phyloP scores from a whole-genome alignment of 2,113 vertebrate species.

The Pagrus major region DNA sequence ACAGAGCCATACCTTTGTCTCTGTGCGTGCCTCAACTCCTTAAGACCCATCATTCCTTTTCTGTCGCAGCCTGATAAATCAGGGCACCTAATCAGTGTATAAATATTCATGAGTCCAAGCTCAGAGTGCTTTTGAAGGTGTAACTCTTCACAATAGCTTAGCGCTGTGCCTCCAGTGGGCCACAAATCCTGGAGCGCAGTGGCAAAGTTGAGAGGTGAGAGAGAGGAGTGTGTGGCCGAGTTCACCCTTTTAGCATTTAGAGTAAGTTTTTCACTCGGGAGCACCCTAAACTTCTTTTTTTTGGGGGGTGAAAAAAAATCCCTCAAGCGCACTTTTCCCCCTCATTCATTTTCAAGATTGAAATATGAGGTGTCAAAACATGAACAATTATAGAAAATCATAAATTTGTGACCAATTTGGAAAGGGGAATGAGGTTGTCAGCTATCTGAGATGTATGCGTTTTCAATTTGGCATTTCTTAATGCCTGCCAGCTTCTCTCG shows the following conservation, averaged over 20 bases:
- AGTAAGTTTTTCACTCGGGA: conserved; percentile 50
- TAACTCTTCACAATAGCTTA: conserved; percentile 82
- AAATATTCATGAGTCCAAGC: conserved; percentile 83
- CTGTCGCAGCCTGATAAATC: conserved; percentile 78
- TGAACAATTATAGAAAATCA: conserved; percentile 82
- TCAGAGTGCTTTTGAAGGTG: conserved; percentile 75
- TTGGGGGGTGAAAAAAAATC: conserved; percentile 6
- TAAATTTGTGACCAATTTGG: conserved; percentile 80
- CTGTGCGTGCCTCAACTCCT: conserved; percentile 53
- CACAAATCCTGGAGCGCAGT: conserved; percentile 62
- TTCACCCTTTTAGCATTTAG: conserved; percentile 67
- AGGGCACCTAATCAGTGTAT: conserved; percentile 81
- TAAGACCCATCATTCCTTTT: conserved; percentile 70
- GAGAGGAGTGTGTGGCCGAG: conserved; percentile 15
- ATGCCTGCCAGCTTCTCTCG: conserved; percentile 71
- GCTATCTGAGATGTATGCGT: conserved; percentile 75
- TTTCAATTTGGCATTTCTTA: conserved; percentile 79
- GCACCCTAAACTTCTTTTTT: conserved; percentile 31
- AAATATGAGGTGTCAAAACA: conserved; percentile 81
- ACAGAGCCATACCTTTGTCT: conserved; percentile 57
- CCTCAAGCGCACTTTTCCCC: conserved; percentile 37
- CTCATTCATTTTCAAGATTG: conserved; percentile 66
- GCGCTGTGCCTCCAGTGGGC: conserved; percentile 47
- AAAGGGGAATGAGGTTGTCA: conserved; percentile 78
- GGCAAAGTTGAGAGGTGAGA: conserved; percentile 64